Base-by-base conservation (phyloP, 2,113 vertebrate genomes). In the Cyphomyrus discorhynchus region DNA sequence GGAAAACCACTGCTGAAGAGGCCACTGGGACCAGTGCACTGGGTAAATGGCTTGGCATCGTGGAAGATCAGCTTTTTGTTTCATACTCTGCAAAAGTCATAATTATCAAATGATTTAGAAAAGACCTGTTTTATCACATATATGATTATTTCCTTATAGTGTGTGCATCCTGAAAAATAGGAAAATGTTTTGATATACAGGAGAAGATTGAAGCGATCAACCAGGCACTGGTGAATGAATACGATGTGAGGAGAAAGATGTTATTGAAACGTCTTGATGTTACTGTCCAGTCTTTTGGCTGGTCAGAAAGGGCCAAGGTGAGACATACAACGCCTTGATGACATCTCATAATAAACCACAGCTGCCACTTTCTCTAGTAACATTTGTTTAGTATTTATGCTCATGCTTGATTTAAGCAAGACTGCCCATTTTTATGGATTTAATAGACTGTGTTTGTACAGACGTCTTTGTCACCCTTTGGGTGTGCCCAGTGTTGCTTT, bases 231-330 rank as follows among this genome's bases (percentile, higher is more conserved):
- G 95, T 95, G 85, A 99, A 99, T 5, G 98, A 99, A 92, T 99
- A 99, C 0, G 98, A 99, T 92, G 97, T 99, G 70, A 96, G 98
- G 92, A 96, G 98, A 91, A 98, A 99, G 92, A 97, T 99, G 95
- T 94, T 99, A 94, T 92, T 99, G 92, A 99, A 99, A 91, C 97
- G 98, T 92, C 96, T 99, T 85, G 98, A 99, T 91, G 98, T 99
- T 91, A 99, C 98, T 0, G 97, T 99, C 86, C 98, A 99, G 94
- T 99, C 98, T 13, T 99, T 99, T 13, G 98, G 98, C 90, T 99
- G 98, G 98, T 99, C 98, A 45, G 98, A 98, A 17, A 95, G 94
- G 97, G 98, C 98, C 80, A 99, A 99, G 98, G 98, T 99, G 96
- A 35, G 45, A 66, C 6, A 52, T 4, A 49, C 21, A 27, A 8